Evolutionary conservation across 2,888 invertebrate species (phyloP).

Genomic region (Apotomis capreana): DNA sequence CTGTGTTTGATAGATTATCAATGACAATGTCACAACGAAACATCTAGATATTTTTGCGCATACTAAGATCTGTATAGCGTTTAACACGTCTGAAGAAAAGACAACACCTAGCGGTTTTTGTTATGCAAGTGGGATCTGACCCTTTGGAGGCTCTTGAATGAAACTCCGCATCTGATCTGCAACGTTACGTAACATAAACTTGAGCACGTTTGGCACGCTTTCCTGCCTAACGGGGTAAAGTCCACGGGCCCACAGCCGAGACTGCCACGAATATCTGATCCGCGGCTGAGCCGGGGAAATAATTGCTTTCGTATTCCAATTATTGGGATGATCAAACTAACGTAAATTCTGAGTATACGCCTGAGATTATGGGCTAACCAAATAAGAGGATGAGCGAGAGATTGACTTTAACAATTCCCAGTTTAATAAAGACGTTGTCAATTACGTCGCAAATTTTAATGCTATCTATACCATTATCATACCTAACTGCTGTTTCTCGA

Average conservation of each 20-base stretch:
- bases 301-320: background rate
- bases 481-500: too few species aligned
- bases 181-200: conserved; percentile 63
- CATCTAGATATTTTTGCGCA: too few species aligned
- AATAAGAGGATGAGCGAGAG: too few species aligned
- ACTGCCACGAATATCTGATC: background rate
- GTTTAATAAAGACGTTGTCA: too few species aligned
- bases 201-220: conserved; percentile 58
- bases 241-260: conserved; percentile 7
- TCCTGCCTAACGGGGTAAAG: conserved; percentile 45
- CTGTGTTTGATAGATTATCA: too few species aligned
- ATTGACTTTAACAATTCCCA: too few species aligned
- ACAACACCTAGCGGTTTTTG: background rate
- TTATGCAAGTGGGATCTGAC: conserved; percentile 38
- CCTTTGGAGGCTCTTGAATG: conserved; percentile 59
- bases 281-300: background rate
- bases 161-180: conserved; percentile 70
- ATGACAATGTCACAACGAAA: too few species aligned
- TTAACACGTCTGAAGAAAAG: background rate
- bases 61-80: background rate
- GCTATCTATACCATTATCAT: too few species aligned
- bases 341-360: background rate
- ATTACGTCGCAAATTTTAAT: too few species aligned
- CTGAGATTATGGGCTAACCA: background rate
- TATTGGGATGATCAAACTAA: background rate